Conservation (phyloP, 2,113 vertebrate genomes). For the Gymnarchus niloticus region DNA sequence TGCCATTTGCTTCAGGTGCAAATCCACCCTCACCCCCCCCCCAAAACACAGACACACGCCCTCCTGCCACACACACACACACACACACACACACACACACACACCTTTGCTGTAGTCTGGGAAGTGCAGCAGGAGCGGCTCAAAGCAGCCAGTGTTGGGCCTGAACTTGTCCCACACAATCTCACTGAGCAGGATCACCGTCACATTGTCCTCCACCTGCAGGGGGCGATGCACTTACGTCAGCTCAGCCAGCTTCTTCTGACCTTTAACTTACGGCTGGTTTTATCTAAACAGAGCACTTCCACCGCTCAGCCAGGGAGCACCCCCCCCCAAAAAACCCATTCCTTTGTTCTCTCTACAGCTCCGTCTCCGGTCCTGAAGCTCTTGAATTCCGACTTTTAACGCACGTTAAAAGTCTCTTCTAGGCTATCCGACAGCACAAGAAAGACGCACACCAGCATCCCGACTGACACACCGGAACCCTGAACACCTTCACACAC, state of each 20-base stretch:
- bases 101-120: slow-evolving; percentile 96
- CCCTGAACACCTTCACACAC: not conserved
- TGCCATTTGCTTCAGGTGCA: too few relatives aligned
- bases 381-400: not conserved
- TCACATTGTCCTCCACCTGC: slow-evolving; percentile 83
- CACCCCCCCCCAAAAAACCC: not conserved
- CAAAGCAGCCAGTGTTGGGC: slow-evolving; percentile 80
- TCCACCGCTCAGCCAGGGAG: not conserved
- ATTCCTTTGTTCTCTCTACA: not conserved
- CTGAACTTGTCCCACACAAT: slow-evolving; percentile 93
- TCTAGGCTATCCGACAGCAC: not conserved
- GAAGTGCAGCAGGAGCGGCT: slow-evolving; percentile 85
- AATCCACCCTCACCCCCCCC: too few relatives aligned
- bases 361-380: not conserved
- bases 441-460: not conserved
- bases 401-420: not conserved
- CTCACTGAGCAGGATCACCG: slow-evolving; percentile 84
- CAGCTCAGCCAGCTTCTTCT: not conserved
- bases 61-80: too few relatives aligned
- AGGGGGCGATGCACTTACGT: not conserved
- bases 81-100: not conserved
- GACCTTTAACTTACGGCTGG: not conserved
- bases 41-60: too few relatives aligned
- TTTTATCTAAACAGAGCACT: not conserved
- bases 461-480: not conserved